Evolutionary conservation across 2,888 invertebrate genomes (phyloP), one percentile per base, ranked within the genome.

Genomic region (Lypha dubia): DNA sequence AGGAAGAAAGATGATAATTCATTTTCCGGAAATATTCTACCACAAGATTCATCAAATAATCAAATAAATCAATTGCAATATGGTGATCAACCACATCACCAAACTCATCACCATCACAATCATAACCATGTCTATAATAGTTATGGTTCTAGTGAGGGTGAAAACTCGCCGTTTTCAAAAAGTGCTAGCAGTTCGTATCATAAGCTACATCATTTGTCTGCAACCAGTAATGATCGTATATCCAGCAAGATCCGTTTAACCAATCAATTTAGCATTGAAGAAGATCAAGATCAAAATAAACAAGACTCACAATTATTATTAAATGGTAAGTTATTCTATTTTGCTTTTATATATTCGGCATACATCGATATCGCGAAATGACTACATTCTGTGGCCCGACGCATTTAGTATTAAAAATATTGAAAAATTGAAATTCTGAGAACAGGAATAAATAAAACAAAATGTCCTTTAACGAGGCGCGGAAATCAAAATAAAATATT

Each of bases 291-390:
- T 63, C 80, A 70, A 24, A 73, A 41, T 20, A 86, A 77, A 46
- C 87, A 86, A 70, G 86, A 86, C 46, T 87, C 87, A 0, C 79
- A 87, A 63, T 60, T 87, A 65, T 60, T 87, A n/a, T 70, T 80
- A 28, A 87, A 86, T 82, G 86, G 87, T 87, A 71, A 83, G 86
- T 82, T 24, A 35, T 51, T 20, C 3, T 44, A n/a, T n/a, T 3
- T 49, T 51, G 13, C 20, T 51, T 51, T 51, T 51, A 22, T 49
- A 20, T 49, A 8, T 9, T 9, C 17, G 1, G n/a, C 4, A 49
- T 2, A 49, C 15, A 44, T 44, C 5, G 3, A 2, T 3, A 28
- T n/a, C n/a, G n/a, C n/a, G n/a, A n/a, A n/a, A n/a, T n/a, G n/a
- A n/a, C n/a, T n/a, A n/a, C n/a, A n/a, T n/a, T n/a, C n/a, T n/a